phyloP scores from a whole-genome alignment of 2,888 invertebrate genomes.

The Agapostemon virescens region DNA sequence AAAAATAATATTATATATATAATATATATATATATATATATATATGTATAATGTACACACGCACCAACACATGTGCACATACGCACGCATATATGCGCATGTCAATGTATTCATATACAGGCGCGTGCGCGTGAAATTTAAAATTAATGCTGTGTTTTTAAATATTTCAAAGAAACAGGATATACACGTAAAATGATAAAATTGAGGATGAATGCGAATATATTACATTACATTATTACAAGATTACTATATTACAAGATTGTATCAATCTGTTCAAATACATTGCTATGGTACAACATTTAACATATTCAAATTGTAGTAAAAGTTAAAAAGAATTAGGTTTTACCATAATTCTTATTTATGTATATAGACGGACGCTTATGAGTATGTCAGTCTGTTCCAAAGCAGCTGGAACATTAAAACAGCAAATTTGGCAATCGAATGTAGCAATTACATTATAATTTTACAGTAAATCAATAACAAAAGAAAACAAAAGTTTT shows the following conservation, averaged over 20 bases:
- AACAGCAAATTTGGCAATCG: not conserved
- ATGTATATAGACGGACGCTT: conserved; percentile 5
- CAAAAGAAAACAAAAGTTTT: not conserved
- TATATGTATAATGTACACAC: too few relatives aligned
- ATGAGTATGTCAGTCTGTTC: conserved; percentile 41
- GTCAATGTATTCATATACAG: too few relatives aligned
- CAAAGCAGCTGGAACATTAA: conserved; percentile 32
- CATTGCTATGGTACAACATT: conserved; percentile 45
- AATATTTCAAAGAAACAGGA: conserved; percentile 11
- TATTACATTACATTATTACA: conserved; percentile 39
- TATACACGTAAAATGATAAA: not conserved
- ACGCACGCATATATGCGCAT: too few relatives aligned
- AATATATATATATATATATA: too few relatives aligned
- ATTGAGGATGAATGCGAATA: conserved; percentile 29
- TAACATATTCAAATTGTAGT: conserved; percentile 52
- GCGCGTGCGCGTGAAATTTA: too few relatives aligned
- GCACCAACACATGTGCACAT: too few relatives aligned
- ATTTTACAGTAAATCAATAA: not conserved
- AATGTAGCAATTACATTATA: not conserved
- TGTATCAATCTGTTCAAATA: conserved; percentile 29
- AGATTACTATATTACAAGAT: conserved; percentile 41
- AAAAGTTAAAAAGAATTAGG: conserved; percentile 20
- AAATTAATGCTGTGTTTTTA: conserved; percentile 1
- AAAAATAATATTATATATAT: conserved; percentile 4
- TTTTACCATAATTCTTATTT: conserved; percentile 6